A percentile compares a stretch with the other conserved stretches of the same genome.
phyloP scores from a whole-genome alignment of 1,140 invertebrate species.

The Drosophila sp. region DNA sequence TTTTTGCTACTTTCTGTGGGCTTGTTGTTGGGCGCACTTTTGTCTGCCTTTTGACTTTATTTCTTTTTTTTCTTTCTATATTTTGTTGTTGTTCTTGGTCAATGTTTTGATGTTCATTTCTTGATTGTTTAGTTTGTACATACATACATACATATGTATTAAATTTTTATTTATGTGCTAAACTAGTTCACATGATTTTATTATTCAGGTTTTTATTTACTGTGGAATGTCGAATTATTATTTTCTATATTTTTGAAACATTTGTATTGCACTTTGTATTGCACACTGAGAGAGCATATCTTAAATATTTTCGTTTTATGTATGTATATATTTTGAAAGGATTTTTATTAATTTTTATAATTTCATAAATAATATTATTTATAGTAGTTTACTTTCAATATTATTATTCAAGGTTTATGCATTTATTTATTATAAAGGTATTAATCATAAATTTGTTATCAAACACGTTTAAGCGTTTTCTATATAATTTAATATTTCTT shows the following conservation, averaged over 20 bases:
- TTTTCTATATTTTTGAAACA: conserved; percentile 6
- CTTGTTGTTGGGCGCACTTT: conserved; percentile 18
- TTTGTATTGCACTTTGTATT: conserved; percentile 22
- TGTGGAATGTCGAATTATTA: too few species aligned
- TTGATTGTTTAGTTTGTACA: conserved; percentile 11
- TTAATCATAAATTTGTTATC: too few species aligned
- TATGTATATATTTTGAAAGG: too few species aligned
- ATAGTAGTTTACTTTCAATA: too few species aligned
- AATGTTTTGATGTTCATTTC: conserved; percentile 27
- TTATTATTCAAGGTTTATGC: too few species aligned
- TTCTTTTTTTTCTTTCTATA: conserved; percentile 12
- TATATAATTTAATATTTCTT: too few species aligned
- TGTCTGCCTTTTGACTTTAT: conserved; percentile 2
- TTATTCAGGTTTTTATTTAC: conserved; percentile 34
- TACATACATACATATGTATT: conserved; percentile 1
- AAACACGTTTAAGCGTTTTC: too few species aligned
- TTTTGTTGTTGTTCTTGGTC: conserved; percentile 6
- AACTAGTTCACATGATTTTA: conserved; percentile 25
- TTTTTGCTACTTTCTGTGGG: conserved; percentile 18
- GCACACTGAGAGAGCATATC: conserved; percentile 3
- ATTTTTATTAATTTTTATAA: too few species aligned
- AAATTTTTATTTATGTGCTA: conserved; percentile 35
- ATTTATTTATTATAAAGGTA: too few species aligned
- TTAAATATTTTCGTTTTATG: too few species aligned
- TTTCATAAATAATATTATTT: too few species aligned